Conservation (phyloP, 30 jellyfish, hydroid and myxozoan genomes). For the Cassiopea andromeda region DNA sequence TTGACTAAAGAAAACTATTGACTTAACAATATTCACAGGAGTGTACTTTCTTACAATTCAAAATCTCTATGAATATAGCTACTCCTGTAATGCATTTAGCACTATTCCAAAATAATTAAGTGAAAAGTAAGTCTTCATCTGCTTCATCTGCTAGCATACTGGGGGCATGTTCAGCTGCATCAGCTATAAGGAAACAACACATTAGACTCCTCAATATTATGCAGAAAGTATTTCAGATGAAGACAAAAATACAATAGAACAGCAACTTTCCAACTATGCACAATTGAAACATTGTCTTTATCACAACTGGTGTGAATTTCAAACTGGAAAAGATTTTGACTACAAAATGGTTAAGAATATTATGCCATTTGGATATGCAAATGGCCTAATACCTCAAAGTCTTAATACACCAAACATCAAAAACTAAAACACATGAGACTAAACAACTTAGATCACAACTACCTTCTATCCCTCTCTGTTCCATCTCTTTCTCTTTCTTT, state of each 20-base stretch:
- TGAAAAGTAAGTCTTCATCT: conserved; percentile 92
- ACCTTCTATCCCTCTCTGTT: conserved; percentile 57
- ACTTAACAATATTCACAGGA: no score
- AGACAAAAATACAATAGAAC: no score
- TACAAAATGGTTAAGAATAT: no score
- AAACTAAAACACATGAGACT: neutral
- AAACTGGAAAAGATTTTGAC: no score
- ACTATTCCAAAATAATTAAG: conserved; percentile 14
- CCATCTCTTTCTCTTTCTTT: conserved; percentile 68
- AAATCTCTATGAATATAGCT: neutral
- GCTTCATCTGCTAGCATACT: conserved; percentile 80
- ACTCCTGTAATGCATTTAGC: neutral
- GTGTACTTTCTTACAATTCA: neutral
- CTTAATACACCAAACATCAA: no score
- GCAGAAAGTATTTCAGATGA: no score
- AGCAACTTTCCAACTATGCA: no score
- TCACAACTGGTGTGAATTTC: no score
- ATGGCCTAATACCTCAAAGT: no score
- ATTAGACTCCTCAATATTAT: neutral
- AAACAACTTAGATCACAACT: neutral
- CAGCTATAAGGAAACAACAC: conserved; percentile 28
- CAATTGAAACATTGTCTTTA: no score
- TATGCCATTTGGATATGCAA: no score
- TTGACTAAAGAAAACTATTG: no score
- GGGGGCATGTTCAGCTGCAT: conserved; percentile 71